Conservation (phyloP, 2,797 vertebrate genomes). For the Acanthopagrus latus region DNA sequence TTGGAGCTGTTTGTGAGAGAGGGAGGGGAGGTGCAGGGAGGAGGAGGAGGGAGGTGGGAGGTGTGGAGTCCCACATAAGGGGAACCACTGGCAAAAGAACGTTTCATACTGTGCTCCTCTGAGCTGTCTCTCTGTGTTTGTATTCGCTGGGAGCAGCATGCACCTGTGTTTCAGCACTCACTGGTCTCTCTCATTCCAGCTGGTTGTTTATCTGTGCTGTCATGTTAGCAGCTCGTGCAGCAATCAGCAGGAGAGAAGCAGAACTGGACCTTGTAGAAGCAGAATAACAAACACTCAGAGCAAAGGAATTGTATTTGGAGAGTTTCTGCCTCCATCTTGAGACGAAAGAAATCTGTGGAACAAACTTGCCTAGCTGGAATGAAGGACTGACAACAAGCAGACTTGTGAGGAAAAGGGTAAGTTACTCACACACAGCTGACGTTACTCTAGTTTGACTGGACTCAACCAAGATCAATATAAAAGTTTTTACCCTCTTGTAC, state of each 20-base stretch:
- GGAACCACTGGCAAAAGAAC: slow-evolving; percentile 77
- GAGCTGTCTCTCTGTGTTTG: slow-evolving; percentile 71
- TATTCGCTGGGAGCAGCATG: slow-evolving; percentile 64
- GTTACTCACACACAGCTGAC: slow-evolving; percentile 63
- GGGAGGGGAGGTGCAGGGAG: slow-evolving; percentile 65
- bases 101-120: slow-evolving; percentile 73
- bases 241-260: slow-evolving; percentile 66
- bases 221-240: slow-evolving; percentile 62
- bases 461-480: slow-evolving; percentile 22
- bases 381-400: slow-evolving; percentile 62
- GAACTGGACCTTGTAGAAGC: slow-evolving; percentile 72
- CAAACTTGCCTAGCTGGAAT: slow-evolving; percentile 68
- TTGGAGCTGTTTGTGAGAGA: slow-evolving; percentile 65
- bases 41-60: slow-evolving; percentile 76
- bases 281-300: slow-evolving; percentile 65
- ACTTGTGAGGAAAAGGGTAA: slow-evolving; percentile 64
- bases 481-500: slow-evolving; percentile 39
- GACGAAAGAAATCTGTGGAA: slow-evolving; percentile 70
- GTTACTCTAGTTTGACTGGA: slow-evolving; percentile 45
- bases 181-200: slow-evolving; percentile 60
- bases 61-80: slow-evolving; percentile 79
- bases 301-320: slow-evolving; percentile 71
- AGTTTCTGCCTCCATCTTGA: slow-evolving; percentile 78
- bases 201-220: slow-evolving; percentile 72
- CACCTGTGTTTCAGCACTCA: slow-evolving; percentile 75